A percentile compares a stretch with the other conserved stretches of the same genome.
phyloP scores from a whole-genome alignment of 1,140 invertebrate genomes.

The Caenorhabditis remanei region DNA sequence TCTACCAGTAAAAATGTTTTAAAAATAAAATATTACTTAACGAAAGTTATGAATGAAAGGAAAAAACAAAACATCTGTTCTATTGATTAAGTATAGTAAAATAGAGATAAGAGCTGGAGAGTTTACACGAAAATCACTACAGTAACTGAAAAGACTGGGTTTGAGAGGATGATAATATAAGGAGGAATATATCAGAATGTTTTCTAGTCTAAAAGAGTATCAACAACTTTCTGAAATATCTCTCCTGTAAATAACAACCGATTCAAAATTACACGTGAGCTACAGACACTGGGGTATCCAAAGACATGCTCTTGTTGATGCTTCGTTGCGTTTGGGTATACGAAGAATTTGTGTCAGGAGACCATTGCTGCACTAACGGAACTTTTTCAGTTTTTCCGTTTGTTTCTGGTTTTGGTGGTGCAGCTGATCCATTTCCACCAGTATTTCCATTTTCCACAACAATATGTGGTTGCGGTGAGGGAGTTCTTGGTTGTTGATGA shows the following conservation, averaged over 20 bases:
- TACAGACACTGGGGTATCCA: conserved; percentile 75
- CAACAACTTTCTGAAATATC: not conserved
- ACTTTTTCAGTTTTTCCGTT: conserved; percentile 73
- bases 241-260: not conserved
- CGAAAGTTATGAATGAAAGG: not conserved
- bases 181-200: not conserved
- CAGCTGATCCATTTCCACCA: conserved; percentile 51
- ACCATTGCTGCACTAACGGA: conserved; percentile 75
- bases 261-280: conserved; percentile 71
- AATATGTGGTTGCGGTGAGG: conserved; percentile 67
- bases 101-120: not conserved
- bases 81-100: not conserved
- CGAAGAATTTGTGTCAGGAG: conserved; percentile 59
- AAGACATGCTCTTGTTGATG: conserved; percentile 75
- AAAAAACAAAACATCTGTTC: conserved; percentile 17
- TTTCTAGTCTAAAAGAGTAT: not conserved
- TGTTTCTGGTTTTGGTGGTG: conserved; percentile 10
- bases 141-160: conserved; percentile 49
- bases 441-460: conserved; percentile 73
- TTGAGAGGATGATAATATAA: not conserved
- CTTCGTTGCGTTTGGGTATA: conserved; percentile 61
- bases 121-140: conserved; percentile 44
- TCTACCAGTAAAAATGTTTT: conserved; percentile 42
- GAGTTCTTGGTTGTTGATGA: conserved; percentile 69
- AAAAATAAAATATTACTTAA: conserved; percentile 12